Evolutionary conservation across 2,797 vertebrate species (phyloP).

Genomic region (Myotis pilosus): DNA sequence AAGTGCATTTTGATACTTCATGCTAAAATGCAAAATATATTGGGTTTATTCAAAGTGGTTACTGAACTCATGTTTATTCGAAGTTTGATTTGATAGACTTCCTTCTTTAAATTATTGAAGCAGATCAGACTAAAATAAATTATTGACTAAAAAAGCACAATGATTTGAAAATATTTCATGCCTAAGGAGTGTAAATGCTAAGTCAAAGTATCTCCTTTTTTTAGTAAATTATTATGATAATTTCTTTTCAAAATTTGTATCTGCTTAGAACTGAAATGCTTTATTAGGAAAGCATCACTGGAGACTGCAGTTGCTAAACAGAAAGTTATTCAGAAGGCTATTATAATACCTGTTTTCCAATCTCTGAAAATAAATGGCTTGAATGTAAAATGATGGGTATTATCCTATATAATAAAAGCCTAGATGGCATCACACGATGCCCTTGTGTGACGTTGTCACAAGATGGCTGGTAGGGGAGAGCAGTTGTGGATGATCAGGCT

Average conservation of each 20-base stretch:
- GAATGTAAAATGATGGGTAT: neutral
- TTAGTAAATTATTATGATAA: neutral
- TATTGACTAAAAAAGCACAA: neutral
- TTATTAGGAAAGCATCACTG: rapidly evolving
- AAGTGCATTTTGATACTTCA: neutral
- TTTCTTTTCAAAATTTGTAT: neutral
- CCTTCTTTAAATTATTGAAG: neutral
- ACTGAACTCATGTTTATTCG: neutral
- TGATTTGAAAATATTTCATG: neutral
- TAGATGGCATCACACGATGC: no score
- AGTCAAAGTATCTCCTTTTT: neutral
- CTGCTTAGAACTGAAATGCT: rapidly evolving
- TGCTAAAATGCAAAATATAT: neutral
- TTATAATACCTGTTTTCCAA: neutral
- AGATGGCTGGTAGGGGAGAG: no score
- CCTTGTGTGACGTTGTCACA: no score
- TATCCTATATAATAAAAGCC: no score
- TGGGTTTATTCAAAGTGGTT: neutral
- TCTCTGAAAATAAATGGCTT: neutral
- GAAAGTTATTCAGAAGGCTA: neutral
- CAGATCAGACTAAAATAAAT: neutral
- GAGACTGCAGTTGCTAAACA: neutral
- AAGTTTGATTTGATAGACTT: neutral
- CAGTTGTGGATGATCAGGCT: no score
- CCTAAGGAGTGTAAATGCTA: neutral